phyloP scores from a whole-genome alignment of 2,113 vertebrate genomes.

The Callopanchax toddi region DNA sequence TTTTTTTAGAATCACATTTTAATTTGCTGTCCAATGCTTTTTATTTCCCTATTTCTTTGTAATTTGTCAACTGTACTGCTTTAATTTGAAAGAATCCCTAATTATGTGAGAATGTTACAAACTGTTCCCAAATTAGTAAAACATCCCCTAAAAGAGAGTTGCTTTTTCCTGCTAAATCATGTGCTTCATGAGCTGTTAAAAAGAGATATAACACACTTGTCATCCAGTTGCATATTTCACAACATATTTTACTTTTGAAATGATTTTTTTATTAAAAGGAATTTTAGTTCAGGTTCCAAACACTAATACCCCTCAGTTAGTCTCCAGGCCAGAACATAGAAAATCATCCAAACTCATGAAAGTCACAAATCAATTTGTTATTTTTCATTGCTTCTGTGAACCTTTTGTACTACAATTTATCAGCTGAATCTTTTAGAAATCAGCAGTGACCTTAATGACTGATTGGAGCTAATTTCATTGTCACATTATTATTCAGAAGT shows the following conservation, averaged over 20 bases:
- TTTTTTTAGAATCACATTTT: no score
- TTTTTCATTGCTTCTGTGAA: conserved; percentile 7
- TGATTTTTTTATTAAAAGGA: no score
- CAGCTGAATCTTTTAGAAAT: neutral
- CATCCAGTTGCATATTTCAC: neutral
- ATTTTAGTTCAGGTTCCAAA: neutral
- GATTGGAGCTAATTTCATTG: neutral
- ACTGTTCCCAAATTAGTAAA: no score
- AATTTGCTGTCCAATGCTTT: no score
- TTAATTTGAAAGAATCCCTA: no score
- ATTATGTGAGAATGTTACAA: no score
- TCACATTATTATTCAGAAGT: neutral
- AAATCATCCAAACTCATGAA: no score
- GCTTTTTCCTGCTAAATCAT: neutral
- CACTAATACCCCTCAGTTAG: neutral
- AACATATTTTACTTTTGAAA: neutral
- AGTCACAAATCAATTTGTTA: neutral
- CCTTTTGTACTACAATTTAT: neutral
- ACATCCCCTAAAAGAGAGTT: no score
- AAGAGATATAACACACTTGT: neutral
- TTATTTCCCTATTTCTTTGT: no score
- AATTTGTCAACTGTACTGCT: no score
- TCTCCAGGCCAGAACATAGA: neutral
- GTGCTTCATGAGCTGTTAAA: conserved; percentile 7
- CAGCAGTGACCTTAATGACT: neutral